Evolutionary conservation across 2,888 invertebrate species (phyloP), one percentile per base, ranked within the genome.

Genomic region (Melieria crassipennis): DNA sequence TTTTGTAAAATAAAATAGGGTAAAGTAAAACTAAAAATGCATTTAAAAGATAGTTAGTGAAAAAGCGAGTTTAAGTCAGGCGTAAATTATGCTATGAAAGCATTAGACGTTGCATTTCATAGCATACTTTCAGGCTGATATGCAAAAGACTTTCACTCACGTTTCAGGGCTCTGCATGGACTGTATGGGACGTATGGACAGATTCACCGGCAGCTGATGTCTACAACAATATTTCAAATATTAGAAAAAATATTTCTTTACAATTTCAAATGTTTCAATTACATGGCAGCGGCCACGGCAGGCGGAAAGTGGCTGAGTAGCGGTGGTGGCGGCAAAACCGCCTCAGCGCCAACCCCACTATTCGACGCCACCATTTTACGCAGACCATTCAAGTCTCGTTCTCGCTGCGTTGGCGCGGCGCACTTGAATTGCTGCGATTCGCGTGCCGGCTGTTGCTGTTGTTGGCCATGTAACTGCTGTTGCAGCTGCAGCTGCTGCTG

Each of bases 141-240:
- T 2, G 30, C 30, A 30, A 30, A 3, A 30, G 3, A 0, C 5
- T 46, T 47, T 63, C 66, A 62, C 45, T 52, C 50, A 83, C 83
- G 80, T 78, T 69, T 81, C 84, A 58, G 79, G 79, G 71, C 79
- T 79, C 72, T 80, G 83, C 76, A 81, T 78, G 46, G 79, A 76
- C 46, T 80, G 78, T 69, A 81, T 77, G 48, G 84, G 79, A 64
- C 84, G 85, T 73, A 85, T 81, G 62, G 85, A 85, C 65, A 85
- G 77, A 76, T 85, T 85, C 16, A 85, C 86, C 9, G 85, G 85
- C 71, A 86, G 70, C 65, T 82, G 79, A 73, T 82, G 79, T 69
- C 85, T 85, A 65, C 9, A 77, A 76, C 7, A 16, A 13, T 5
- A n/a, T 46, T n/a, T 11, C 3, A 65, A 45, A 9, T n/a, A 52